Conservation (phyloP, 2,113 vertebrate genomes). For the Vombatus ursinus region DNA sequence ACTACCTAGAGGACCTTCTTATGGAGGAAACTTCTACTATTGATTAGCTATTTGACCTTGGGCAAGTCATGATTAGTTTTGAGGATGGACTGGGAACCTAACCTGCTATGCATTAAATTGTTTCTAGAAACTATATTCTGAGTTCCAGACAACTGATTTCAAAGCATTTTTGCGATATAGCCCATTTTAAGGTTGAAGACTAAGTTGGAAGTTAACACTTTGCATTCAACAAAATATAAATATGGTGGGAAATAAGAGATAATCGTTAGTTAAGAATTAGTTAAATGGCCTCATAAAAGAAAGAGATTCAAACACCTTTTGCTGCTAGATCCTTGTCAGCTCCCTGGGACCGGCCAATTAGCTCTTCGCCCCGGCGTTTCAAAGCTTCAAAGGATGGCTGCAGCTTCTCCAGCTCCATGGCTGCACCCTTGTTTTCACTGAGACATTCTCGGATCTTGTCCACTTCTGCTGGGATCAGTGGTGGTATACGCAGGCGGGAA, state of each 20-base stretch:
- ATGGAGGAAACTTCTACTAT: neutral
- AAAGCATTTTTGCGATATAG: constrained; percentile 49
- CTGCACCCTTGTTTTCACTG: constrained; percentile 91
- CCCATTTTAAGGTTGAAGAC: constrained; percentile 28
- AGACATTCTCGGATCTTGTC: constrained; percentile 99
- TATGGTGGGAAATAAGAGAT: constrained; percentile 37
- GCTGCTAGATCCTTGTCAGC: constrained; percentile 93
- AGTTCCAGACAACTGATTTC: constrained; percentile 65
- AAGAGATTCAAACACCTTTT: constrained; percentile 85
- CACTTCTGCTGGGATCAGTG: constrained; percentile 95
- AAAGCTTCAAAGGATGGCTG: constrained; percentile 96
- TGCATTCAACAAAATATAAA: constrained; percentile 38
- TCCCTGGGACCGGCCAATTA: constrained; percentile 91
- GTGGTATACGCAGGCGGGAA: constrained; percentile 91
- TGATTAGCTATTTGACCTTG: neutral
- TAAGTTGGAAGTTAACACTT: constrained; percentile 22
- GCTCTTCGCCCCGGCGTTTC: constrained; percentile 93
- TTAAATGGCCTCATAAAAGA: constrained; percentile 15
- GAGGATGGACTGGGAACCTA: constrained; percentile 68
- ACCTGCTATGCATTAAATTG: constrained; percentile 65
- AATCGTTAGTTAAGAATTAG: constrained; percentile 23
- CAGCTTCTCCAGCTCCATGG: constrained; percentile 96
- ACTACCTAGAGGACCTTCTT: neutral
- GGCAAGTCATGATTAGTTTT: neutral
- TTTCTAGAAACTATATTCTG: constrained; percentile 69